Evolutionary conservation across 2,888 invertebrate species (phyloP).

Genomic region (Lasioglossum zephyrum): DNA sequence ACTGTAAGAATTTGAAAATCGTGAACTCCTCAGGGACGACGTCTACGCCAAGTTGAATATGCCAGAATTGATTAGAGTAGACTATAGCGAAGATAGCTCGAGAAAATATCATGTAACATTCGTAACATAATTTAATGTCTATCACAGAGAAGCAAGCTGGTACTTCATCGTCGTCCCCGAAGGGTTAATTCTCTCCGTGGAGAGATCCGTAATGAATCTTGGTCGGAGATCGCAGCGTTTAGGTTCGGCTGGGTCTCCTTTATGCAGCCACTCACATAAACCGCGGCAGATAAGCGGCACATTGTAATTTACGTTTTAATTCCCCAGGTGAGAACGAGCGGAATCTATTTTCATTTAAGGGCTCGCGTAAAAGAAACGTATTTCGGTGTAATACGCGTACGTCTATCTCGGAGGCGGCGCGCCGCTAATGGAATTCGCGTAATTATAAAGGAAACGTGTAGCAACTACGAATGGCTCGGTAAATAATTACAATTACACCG

Average conservation of each 20-base stretch:
- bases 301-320: constrained; percentile 26
- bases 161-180: neutral
- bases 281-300: neutral
- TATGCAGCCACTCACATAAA: neutral
- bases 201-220: neutral
- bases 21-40: neutral
- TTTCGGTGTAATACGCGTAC: constrained; percentile 39
- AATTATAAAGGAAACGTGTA: constrained; percentile 48
- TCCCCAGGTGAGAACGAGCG: neutral
- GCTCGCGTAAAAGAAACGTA: constrained; percentile 38
- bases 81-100: too few species aligned
- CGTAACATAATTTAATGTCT: neutral
- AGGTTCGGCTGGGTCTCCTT: neutral
- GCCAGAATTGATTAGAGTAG: neutral
- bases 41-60: neutral
- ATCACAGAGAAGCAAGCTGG: neutral
- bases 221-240: neutral
- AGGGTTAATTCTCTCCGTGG: neutral
- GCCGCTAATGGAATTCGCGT: constrained; percentile 52
- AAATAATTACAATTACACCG: constrained; percentile 47
- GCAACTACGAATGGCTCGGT: constrained; percentile 30
- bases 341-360: constrained; percentile 29
- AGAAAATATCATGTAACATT: neutral
- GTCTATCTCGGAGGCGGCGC: constrained; percentile 28
- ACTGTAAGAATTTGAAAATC: neutral